Base-by-base conservation (phyloP, 2,113 vertebrate species). In the Myrmecobius fasciatus region DNA sequence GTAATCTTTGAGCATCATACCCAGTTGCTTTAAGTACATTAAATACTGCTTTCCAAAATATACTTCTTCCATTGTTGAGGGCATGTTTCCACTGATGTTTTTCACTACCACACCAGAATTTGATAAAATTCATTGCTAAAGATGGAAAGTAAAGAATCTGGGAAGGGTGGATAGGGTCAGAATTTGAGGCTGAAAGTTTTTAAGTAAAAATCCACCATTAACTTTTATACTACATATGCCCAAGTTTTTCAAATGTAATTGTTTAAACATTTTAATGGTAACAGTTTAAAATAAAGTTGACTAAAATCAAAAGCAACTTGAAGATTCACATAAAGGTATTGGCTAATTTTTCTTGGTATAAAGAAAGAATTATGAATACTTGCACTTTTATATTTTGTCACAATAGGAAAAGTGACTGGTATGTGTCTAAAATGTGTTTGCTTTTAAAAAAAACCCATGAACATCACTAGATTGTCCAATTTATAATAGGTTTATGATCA, bases 401-500 rank as follows among this genome's bases (percentile, higher is more conserved):
- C n/a, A 9, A 10, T 0, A 2, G 24, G 48, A 52, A 6, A 26
- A 26, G 10, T 1, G 0, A 0, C 25, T 28, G 22, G 2, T 2
- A 0, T 20, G 25, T 17, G 0, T 60, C 60, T 67, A 67, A 67
- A 67, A 36, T 14, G 3, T 67, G 11, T 36, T 36, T 67, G 14
- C 31, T 89, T 90, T 1, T 17, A 31, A 56, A 56, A 25, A 26
- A 43, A 47, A 2, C 36, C 0, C 56, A 31, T 91, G n/a, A 53
- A 25, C 95, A 20, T 94, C 92, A 83, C 88, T 75, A 0, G 28
- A 0, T 1, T 93, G 25, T 90, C 49, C 91, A 92, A 51, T 96
- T 96, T 93, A 12, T 89, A 8, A 47, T 97, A 99, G 99, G 97
- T 99, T 99, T 97, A 99, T 99, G 99, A 99, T 99, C 93, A 99